These are phyloP conservation scores for Thaleichthys pacificus DNA, from an alignment of 2,797 vertebrate genomes.

Conservation along the genomic window DNA sequence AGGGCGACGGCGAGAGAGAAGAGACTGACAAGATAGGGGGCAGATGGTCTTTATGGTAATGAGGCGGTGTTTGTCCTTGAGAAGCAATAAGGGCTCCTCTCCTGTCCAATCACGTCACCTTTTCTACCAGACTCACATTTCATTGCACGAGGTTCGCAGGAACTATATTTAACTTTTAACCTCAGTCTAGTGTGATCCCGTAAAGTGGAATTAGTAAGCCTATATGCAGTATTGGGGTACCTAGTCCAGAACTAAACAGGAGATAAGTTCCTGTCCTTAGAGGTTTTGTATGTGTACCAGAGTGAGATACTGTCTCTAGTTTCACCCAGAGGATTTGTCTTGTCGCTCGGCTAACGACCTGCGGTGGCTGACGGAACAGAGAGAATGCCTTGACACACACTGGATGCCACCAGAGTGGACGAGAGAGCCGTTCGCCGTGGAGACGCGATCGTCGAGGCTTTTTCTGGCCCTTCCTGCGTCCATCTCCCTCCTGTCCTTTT, in stretches of 20 bases:
- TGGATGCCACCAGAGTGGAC: not conserved
- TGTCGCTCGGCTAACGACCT: not conserved
- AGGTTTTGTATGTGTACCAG: not conserved
- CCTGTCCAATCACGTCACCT: conserved; percentile 7
- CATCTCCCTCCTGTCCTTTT: conserved; percentile 1
- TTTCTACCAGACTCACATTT: not conserved
- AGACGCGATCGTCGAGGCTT: not conserved
- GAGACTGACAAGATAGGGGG: not conserved
- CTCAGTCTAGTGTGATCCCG: no score
- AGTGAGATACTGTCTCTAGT: not conserved
- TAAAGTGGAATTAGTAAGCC: no score
- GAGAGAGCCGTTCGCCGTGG: not conserved
- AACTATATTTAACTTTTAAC: no score
- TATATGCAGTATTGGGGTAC: no score
- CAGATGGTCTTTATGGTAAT: conserved; percentile 63
- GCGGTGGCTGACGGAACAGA: not conserved
- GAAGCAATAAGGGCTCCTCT: conserved; percentile 32
- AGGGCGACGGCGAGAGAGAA: conserved; percentile 6
- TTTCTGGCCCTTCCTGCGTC: not conserved
- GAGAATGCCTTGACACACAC: not conserved
- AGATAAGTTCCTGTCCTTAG: no score
- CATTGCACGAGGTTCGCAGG: no score
- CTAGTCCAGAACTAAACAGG: no score
- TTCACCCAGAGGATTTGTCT: not conserved
- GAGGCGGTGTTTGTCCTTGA: conserved; percentile 42